Evolutionary conservation across 2,797 vertebrate genomes (phyloP).

Genomic region (Gallirallus australis): DNA sequence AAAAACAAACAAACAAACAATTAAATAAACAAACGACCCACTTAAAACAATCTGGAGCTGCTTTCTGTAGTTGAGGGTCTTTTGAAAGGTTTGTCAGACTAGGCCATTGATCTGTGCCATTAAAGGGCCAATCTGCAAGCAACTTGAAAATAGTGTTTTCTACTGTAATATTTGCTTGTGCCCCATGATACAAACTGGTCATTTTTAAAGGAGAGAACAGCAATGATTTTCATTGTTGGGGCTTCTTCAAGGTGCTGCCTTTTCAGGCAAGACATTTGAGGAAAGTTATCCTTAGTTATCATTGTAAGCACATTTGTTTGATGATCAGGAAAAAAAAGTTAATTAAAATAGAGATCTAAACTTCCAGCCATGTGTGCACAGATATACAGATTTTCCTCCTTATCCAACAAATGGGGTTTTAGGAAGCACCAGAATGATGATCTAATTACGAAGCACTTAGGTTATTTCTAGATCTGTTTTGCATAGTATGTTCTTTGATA

Average conservation of each 20-base stretch:
- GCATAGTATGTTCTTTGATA: conserved; percentile 6
- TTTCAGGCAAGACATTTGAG: not conserved
- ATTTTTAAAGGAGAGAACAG: not conserved
- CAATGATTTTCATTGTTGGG: not conserved
- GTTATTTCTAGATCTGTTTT: conserved; percentile 24
- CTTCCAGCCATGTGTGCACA: not conserved
- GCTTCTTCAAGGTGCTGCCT: not conserved
- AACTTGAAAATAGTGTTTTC: not conserved
- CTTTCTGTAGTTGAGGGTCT: not conserved
- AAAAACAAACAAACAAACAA: not conserved
- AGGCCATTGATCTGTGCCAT: not conserved
- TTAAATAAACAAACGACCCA: too few species aligned
- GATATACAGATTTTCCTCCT: not conserved
- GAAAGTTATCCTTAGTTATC: not conserved
- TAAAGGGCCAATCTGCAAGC: not conserved
- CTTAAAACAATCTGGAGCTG: not conserved
- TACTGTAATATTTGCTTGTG: not conserved
- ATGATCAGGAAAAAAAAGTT: not conserved
- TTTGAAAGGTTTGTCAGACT: not conserved
- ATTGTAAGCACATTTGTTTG: not conserved
- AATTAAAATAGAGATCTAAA: not conserved
- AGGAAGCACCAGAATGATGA: not conserved
- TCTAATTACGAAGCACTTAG: conserved; percentile 8
- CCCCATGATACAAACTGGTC: not conserved
- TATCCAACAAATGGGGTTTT: not conserved